These are phyloP conservation scores for Drepanosiphum platanoidis DNA, from an alignment of 2,888 invertebrate species.

Conservation along the genomic window DNA sequence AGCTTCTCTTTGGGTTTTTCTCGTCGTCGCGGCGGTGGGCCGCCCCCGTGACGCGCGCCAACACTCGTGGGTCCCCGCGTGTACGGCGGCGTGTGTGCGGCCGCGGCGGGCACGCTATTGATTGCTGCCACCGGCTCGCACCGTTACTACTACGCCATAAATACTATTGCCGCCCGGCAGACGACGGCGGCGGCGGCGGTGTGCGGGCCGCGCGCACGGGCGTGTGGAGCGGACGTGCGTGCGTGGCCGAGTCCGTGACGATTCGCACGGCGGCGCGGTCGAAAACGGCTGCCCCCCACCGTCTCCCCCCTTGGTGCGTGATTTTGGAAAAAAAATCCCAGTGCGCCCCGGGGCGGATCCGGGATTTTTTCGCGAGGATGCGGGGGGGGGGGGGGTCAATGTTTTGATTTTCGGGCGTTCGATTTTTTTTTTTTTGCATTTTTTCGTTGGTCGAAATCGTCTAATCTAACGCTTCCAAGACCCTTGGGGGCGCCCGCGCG, in stretches of 20 bases:
- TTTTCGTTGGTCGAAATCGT: too few relatives aligned
- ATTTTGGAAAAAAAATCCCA: too few relatives aligned
- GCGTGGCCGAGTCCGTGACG: background rate
- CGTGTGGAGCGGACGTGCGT: background rate
- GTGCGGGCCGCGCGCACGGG: background rate
- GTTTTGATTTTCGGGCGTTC: too few relatives aligned
- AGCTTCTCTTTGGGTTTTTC: background rate
- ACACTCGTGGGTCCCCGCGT: conserved; percentile 22
- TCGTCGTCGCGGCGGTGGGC: background rate
- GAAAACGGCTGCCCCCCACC: too few relatives aligned
- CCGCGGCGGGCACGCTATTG: conserved; percentile 40
- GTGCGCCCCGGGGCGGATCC: too few relatives aligned
- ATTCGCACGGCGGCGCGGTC: background rate
- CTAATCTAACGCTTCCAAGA: too few relatives aligned
- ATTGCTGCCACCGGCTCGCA: conserved; percentile 32
- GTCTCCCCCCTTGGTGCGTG: too few relatives aligned
- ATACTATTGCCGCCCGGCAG: conserved; percentile 9
- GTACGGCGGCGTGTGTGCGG: conserved; percentile 8
- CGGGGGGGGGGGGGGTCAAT: too few relatives aligned
- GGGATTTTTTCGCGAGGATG: too few relatives aligned
- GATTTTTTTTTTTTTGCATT: too few relatives aligned
- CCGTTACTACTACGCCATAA: conserved; percentile 6
- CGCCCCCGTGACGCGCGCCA: background rate
- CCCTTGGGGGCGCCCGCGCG: too few relatives aligned
- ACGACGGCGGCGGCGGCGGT: background rate